Evolutionary conservation across 2,888 invertebrate species (phyloP).

Genomic region (Panzeria rudis): DNA sequence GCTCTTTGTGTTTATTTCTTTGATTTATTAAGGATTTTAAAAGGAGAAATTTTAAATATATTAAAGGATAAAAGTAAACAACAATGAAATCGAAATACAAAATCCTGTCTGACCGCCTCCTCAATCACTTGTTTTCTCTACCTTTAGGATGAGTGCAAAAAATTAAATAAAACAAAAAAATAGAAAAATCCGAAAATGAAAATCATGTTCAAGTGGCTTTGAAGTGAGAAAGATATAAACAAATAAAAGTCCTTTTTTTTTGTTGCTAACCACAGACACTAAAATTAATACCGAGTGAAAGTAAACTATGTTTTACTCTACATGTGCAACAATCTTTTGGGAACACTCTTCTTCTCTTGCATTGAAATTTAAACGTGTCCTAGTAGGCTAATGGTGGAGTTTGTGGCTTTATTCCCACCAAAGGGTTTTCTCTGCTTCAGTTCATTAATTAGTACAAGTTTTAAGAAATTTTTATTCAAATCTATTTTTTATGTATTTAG

Average conservation of each 20-base stretch:
- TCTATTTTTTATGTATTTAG: too few relatives aligned
- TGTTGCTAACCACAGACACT: slow-evolving; percentile 23
- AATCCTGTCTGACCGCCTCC: slow-evolving; percentile 29
- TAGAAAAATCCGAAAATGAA: slow-evolving; percentile 29
- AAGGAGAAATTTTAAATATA: slow-evolving; percentile 36
- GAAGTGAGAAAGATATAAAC: slow-evolving; percentile 62
- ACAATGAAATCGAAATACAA: slow-evolving; percentile 23
- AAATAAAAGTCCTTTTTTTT: slow-evolving; percentile 48
- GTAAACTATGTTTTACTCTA: background rate
- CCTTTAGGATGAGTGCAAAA: background rate
- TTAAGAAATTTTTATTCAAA: too few relatives aligned
- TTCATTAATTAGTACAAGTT: too few relatives aligned
- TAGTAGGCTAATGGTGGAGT: too few relatives aligned
- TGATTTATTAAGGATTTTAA: slow-evolving; percentile 62
- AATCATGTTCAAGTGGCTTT: slow-evolving; percentile 59
- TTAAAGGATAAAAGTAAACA: slow-evolving; percentile 50
- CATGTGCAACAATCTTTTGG: background rate
- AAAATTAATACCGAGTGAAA: background rate
- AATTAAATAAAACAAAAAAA: slow-evolving; percentile 33
- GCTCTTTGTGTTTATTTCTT: slow-evolving; percentile 29
- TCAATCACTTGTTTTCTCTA: slow-evolving; percentile 22
- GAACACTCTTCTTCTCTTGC: too few relatives aligned
- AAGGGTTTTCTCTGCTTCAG: too few relatives aligned
- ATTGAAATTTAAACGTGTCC: too few relatives aligned
- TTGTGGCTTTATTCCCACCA: too few relatives aligned